phyloP scores from a whole-genome alignment of 2,888 invertebrate species.

The Gymnosoma rotundatum region DNA sequence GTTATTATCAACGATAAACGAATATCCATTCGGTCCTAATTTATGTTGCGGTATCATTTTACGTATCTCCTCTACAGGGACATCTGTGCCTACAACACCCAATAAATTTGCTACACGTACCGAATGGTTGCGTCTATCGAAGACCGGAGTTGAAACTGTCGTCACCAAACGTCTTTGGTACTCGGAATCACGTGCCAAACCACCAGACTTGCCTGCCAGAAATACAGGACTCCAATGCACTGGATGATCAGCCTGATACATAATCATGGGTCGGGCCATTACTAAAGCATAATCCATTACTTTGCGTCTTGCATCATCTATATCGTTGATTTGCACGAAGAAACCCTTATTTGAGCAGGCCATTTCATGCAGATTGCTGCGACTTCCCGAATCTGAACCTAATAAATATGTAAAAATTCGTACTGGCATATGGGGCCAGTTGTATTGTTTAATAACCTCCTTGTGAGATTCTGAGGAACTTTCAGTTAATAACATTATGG shows the following conservation, averaged over 20 bases:
- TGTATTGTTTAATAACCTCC: constrained; percentile 89
- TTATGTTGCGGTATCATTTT: constrained; percentile 97
- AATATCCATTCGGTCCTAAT: constrained; percentile 97
- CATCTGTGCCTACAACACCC: constrained; percentile 98
- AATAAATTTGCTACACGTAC: constrained; percentile 94
- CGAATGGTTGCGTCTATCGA: constrained; percentile 95
- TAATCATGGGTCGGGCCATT: constrained; percentile 97
- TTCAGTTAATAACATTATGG: constrained; percentile 98
- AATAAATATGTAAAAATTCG: constrained; percentile 98
- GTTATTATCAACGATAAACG: constrained; percentile 98
- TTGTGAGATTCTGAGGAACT: constrained; percentile 90
- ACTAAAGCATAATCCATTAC: constrained; percentile 97
- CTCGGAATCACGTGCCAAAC: constrained; percentile 80
- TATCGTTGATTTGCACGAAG: constrained; percentile 91
- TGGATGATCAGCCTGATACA: constrained; percentile 95
- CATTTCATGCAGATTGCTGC: constrained; percentile 94
- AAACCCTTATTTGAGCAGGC: constrained; percentile 97
- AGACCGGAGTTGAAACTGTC: constrained; percentile 96
- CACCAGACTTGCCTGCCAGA: constrained; percentile 89
- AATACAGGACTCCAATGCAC: constrained; percentile 98
- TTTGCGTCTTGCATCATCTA: constrained; percentile 94
- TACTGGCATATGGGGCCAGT: constrained; percentile 96
- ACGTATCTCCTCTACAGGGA: constrained; percentile 96
- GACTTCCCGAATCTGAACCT: constrained; percentile 95
- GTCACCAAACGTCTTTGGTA: constrained; percentile 92